phyloP scores from a whole-genome alignment of 2,888 invertebrate species.

The Leptinotarsa juncta region DNA sequence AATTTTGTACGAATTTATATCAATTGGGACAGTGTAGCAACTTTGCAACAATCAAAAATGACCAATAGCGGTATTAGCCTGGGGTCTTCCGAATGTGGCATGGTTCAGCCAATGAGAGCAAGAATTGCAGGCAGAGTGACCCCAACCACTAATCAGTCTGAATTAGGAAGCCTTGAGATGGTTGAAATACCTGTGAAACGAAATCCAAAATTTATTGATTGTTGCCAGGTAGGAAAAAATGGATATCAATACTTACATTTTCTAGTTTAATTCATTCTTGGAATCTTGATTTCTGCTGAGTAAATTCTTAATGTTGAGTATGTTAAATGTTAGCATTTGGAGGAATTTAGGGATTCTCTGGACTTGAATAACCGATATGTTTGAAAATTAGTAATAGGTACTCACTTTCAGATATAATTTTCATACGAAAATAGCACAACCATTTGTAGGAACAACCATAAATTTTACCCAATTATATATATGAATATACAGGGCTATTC shows the following conservation, averaged over 20 bases:
- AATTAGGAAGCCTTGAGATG: conserved; percentile 75
- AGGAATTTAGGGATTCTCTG: no score
- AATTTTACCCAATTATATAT: no score
- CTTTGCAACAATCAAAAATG: conserved; percentile 66
- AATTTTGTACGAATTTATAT: conserved; percentile 79
- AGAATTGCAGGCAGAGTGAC: conserved; percentile 81
- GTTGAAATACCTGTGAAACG: conserved; percentile 77
- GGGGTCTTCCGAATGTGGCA: conserved; percentile 63
- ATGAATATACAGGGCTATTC: no score
- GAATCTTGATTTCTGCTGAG: no score
- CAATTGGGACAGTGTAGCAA: conserved; percentile 75
- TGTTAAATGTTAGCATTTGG: no score
- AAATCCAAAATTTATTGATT: conserved; percentile 72
- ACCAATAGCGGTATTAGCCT: conserved; percentile 63
- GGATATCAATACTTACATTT: not conserved
- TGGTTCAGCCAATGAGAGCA: conserved; percentile 72
- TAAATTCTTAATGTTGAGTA: no score
- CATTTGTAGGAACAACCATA: no score
- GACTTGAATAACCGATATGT: no score
- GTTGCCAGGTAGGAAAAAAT: conserved; percentile 68
- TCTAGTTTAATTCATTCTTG: no score
- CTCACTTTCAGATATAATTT: no score
- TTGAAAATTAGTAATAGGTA: no score
- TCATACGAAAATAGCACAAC: no score
- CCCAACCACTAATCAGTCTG: conserved; percentile 74